Conservation (phyloP, 2,888 invertebrate genomes). For the Cheilosia impressa region DNA sequence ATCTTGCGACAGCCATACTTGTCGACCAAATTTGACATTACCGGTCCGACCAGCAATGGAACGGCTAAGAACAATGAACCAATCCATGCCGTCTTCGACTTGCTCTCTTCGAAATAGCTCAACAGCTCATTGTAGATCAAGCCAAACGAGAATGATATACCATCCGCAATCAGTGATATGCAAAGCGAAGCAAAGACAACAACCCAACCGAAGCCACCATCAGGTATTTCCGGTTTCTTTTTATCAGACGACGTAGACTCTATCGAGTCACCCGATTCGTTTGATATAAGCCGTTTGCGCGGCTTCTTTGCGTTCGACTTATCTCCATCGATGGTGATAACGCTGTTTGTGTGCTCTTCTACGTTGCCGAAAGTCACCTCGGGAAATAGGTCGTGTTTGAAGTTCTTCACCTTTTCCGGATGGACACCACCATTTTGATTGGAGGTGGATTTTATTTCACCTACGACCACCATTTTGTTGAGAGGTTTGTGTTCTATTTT, state of each 20-base stretch:
- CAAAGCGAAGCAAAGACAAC: conserved; percentile 93
- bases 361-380: conserved; percentile 83
- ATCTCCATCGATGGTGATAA: conserved; percentile 77
- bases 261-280: conserved; percentile 82
- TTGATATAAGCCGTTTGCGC: conserved; percentile 81
- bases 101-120: conserved; percentile 91
- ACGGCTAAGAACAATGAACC: conserved; percentile 95
- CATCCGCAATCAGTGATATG: conserved; percentile 95
- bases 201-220: conserved; percentile 83
- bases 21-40: conserved; percentile 93
- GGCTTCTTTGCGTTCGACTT: conserved; percentile 77
- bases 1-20: conserved; percentile 92
- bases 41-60: conserved; percentile 92
- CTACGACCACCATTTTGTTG: conserved; percentile 63
- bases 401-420: conserved; percentile 76
- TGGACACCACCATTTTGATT: conserved; percentile 76
- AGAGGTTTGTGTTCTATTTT: background rate
- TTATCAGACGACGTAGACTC: conserved; percentile 81
- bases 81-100: conserved; percentile 94
- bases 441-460: conserved; percentile 53
- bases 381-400: conserved; percentile 82
- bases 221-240: conserved; percentile 83
- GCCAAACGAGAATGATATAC: conserved; percentile 96
- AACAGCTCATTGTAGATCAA: conserved; percentile 93
- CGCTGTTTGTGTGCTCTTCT: conserved; percentile 79